Conservation (phyloP, 2,888 invertebrate genomes). For the Thalpophila matura region DNA sequence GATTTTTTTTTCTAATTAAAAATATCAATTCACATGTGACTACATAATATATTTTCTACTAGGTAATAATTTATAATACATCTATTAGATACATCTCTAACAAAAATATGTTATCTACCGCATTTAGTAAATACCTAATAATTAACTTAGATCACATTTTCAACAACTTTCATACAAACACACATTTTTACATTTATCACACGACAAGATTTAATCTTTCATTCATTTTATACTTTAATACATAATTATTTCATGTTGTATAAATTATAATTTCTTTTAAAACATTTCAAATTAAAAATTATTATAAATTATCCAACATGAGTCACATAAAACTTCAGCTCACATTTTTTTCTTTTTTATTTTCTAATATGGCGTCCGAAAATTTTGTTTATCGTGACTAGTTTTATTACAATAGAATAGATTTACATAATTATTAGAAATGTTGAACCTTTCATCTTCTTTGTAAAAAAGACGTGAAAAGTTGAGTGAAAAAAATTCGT, state of each 20-base stretch:
- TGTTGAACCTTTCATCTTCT: conserved; percentile 70
- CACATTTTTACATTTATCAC: conserved; percentile 78
- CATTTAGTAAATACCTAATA: conserved; percentile 72
- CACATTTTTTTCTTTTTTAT: conserved; percentile 62
- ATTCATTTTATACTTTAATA: conserved; percentile 48
- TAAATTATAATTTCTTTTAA: conserved; percentile 15
- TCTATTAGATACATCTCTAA: conserved; percentile 48
- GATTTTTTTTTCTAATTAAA: conserved; percentile 10
- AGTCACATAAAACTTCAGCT: conserved; percentile 3
- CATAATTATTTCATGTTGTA: conserved; percentile 33
- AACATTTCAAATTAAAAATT: neutral
- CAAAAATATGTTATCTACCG: conserved; percentile 43
- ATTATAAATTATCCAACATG: conserved; percentile 29
- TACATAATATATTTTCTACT: conserved; percentile 26
- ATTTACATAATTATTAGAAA: conserved; percentile 47
- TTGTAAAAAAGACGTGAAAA: conserved; percentile 78
- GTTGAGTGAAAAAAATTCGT: conserved; percentile 60
- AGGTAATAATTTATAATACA: neutral
- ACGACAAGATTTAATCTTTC: conserved; percentile 74
- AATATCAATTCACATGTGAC: conserved; percentile 18
- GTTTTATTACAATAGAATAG: conserved; percentile 73
- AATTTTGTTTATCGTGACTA: conserved; percentile 78
- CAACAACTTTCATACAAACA: conserved; percentile 76
- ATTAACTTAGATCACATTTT: conserved; percentile 85
- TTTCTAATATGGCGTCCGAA: conserved; percentile 75